Evolutionary conservation across 2,797 vertebrate genomes (phyloP).

Genomic region (Acestrorhynchus altus): DNA sequence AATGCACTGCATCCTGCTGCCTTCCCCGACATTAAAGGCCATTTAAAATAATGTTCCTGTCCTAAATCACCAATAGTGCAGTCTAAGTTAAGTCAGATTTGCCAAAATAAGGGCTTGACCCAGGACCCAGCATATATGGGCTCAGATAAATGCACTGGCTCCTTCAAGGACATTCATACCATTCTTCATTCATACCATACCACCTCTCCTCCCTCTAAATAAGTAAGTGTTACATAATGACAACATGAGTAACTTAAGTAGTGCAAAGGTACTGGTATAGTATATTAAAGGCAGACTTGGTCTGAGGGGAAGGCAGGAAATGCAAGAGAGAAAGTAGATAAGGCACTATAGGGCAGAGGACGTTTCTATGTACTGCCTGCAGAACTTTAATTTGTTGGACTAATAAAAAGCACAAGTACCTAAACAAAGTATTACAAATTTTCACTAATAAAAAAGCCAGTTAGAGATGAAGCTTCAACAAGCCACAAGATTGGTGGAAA

Average conservation of each 20-base stretch:
- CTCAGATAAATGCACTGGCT: conserved; percentile 48
- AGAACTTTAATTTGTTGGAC: neutral
- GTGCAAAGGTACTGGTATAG: conserved; percentile 1
- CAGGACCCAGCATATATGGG: neutral
- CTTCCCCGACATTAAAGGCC: too few relatives aligned
- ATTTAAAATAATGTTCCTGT: conserved; percentile 15
- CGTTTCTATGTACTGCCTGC: neutral
- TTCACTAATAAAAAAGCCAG: neutral
- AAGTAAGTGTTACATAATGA: conserved; percentile 10
- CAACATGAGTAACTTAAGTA: neutral
- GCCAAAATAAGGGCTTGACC: neutral
- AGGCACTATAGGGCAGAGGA: conserved; percentile 12
- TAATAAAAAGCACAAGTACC: neutral
- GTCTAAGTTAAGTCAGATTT: neutral
- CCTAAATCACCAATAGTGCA: conserved; percentile 52
- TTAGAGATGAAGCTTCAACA: neutral
- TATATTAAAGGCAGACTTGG: neutral
- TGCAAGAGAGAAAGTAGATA: conserved; percentile 14
- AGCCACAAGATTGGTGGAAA: conserved; percentile 7
- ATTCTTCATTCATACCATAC: conserved; percentile 20
- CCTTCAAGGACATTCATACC: conserved; percentile 49
- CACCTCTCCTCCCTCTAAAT: neutral
- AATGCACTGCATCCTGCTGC: neutral
- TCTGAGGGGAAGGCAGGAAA: conserved; percentile 1
- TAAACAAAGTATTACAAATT: neutral